Evolutionary conservation across 2,888 invertebrate genomes (phyloP), one percentile per base, ranked within the genome.

Genomic region (Argyra leucocephala): DNA sequence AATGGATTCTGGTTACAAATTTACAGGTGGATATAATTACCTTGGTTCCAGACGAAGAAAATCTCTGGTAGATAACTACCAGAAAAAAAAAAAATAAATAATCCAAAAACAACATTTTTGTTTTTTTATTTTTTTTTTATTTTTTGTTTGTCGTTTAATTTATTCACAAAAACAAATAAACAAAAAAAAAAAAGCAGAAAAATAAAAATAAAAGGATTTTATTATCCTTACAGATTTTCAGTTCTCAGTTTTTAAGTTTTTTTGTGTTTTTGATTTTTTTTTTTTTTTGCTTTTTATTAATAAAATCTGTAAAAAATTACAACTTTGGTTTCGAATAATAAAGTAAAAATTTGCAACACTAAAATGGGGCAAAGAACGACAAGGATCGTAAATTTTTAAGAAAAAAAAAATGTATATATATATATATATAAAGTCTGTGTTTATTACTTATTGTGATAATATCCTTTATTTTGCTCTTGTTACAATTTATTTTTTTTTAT

Each of bases 161-260:
- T 31, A 31, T 31, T 31, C 31, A 31, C 7, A n/a, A n/a, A n/a
- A n/a, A n/a, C n/a, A n/a, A n/a, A n/a, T n/a, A n/a, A n/a, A n/a
- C n/a, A n/a, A 31, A 31, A 10, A 10, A 31, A 12, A 31, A 12
- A 7, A 31, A 31, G 31, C 7, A 2, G 12, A 31, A 31, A 31
- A 31, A 31, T 1, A 31, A 31, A 31, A 26, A 26, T 26, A 48
- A 12, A 48, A 48, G 48, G 48, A 48, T 48, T 48, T 48, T 48
- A 48, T 48, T 48, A 48, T 48, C 48, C 48, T 48, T 48, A 48
- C 48, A 48, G 48, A 48, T 48, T 48, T 48, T 48, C 18, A 48
- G 48, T 18, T 18, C 18, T 12, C 48, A 6, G 18, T 7, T 31
- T n/a, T n/a, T n/a, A n/a, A n/a, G n/a, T n/a, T n/a, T n/a, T n/a